Evolutionary conservation across 2,797 vertebrate genomes (phyloP).

Genomic region (Myotis vivesi): DNA sequence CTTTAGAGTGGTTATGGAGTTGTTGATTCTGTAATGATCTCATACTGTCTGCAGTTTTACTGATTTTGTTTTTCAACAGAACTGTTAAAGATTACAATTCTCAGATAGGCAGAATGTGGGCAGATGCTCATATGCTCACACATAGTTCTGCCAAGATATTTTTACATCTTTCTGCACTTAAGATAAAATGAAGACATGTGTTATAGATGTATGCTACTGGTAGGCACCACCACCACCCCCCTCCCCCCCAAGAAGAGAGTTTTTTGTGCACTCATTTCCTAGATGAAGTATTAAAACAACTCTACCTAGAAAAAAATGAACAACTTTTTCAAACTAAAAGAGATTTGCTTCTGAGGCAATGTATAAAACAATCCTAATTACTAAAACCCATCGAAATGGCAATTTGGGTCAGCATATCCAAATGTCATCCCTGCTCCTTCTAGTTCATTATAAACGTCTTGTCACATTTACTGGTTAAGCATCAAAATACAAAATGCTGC

Average conservation of each 20-base stretch:
- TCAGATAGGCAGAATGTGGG: slow-evolving; percentile 47
- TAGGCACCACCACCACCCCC: not conserved
- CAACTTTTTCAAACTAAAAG: slow-evolving; percentile 13
- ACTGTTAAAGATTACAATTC: slow-evolving; percentile 62
- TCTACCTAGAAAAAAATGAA: slow-evolving; percentile 57
- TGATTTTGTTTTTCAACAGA: slow-evolving; percentile 67
- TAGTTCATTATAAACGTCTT: slow-evolving; percentile 66
- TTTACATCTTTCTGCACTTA: slow-evolving; percentile 72
- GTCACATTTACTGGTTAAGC: slow-evolving; percentile 65
- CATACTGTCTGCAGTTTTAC: slow-evolving; percentile 51
- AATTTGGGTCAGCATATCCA: slow-evolving; percentile 51
- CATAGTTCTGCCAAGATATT: slow-evolving; percentile 55
- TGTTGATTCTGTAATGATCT: slow-evolving; percentile 57
- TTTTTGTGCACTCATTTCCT: slow-evolving; percentile 63
- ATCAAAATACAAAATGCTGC: slow-evolving; percentile 51
- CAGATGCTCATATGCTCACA: slow-evolving; percentile 67
- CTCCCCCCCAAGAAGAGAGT: not conserved
- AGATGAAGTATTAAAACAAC: slow-evolving; percentile 64
- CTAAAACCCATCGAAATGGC: slow-evolving; percentile 29
- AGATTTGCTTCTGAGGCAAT: slow-evolving; percentile 30
- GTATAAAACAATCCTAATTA: slow-evolving; percentile 53
- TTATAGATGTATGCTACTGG: slow-evolving; percentile 56
- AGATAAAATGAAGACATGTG: slow-evolving; percentile 73
- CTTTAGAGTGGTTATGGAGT: slow-evolving; percentile 27
- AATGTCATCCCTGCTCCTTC: slow-evolving; percentile 59